Percentiles rank a stretch among this genome's conserved stretches.
phyloP scores from a whole-genome alignment of 2,797 vertebrate species.

The Pristis pectinata region DNA sequence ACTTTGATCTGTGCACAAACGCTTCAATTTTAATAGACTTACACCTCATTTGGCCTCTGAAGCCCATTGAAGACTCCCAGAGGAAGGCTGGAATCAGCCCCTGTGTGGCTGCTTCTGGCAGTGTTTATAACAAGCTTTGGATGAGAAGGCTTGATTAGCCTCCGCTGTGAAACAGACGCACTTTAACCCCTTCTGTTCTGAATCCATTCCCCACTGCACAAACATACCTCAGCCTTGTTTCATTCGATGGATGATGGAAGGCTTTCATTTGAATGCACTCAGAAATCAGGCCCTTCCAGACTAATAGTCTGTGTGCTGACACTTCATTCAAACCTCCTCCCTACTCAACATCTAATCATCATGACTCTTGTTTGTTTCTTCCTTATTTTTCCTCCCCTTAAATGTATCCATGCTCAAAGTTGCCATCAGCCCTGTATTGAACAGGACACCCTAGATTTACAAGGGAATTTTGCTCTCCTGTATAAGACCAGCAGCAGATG shows the following conservation, averaged over 20 bases:
- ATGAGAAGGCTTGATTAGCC: slow-evolving; percentile 71
- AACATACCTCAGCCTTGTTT: neutral
- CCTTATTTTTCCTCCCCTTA: no score
- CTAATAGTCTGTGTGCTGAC: no score
- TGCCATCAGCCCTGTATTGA: no score
- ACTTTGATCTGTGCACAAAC: slow-evolving; percentile 70
- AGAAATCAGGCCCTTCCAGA: no score
- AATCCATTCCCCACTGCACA: neutral
- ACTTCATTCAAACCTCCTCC: neutral
- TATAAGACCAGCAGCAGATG: no score
- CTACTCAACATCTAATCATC: neutral
- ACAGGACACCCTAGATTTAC: no score
- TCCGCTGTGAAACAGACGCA: slow-evolving; percentile 57
- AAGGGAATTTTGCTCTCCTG: no score
- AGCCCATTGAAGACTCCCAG: slow-evolving; percentile 75
- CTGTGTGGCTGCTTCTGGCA: slow-evolving; percentile 56
- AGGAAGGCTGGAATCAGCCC: slow-evolving; percentile 55
- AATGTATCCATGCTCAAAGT: neutral
- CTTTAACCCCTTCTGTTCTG: slow-evolving; percentile 18
- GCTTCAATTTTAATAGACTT: slow-evolving; percentile 79
- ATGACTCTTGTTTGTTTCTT: neutral
- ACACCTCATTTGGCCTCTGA: slow-evolving; percentile 82
- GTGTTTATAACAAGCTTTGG: slow-evolving; percentile 62
- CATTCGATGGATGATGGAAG: neutral
- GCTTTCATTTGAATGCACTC: no score